Conservation (phyloP, 1,140 invertebrate species). For the Dinoponera quadriceps region DNA sequence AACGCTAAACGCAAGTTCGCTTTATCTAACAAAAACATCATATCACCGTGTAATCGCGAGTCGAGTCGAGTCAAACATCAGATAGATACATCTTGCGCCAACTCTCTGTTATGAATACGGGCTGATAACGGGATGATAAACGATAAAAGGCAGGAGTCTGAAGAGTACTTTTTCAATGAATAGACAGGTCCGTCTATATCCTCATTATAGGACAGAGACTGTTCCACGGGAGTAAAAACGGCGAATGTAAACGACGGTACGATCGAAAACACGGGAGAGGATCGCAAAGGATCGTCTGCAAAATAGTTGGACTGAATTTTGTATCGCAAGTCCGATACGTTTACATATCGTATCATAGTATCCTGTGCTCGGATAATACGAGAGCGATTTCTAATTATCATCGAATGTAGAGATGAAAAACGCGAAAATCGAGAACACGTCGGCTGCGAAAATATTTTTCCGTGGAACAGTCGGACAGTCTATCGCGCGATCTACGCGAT, state of each 20-base stretch:
- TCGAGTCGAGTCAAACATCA: not conserved
- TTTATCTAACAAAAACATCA: not conserved
- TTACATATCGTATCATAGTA: not conserved
- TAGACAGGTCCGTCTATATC: not conserved
- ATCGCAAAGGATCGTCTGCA: not conserved
- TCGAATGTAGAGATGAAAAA: not conserved
- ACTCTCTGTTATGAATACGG: not conserved
- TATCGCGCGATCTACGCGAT: not conserved
- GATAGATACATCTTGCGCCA: not conserved
- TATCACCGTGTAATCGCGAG: not conserved
- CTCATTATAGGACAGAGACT: not conserved
- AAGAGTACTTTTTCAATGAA: conserved; percentile 18
- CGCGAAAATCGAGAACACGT: not conserved
- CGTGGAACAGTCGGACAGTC: conserved; percentile 12
- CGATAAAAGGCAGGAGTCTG: conserved; percentile 34
- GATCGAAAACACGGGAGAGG: not conserved
- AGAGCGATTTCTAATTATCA: conserved; percentile 5
- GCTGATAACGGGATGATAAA: conserved; percentile 8
- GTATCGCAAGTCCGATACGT: not conserved
- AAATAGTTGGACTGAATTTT: conserved; percentile 11
- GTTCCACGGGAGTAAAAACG: not conserved
- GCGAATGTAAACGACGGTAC: not conserved
- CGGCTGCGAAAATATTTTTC: not conserved
- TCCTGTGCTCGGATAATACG: not conserved
- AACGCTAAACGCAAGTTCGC: not conserved